Evolutionary conservation across 1,140 invertebrate genomes (phyloP).

Genomic region (Colletes latitarsis): DNA sequence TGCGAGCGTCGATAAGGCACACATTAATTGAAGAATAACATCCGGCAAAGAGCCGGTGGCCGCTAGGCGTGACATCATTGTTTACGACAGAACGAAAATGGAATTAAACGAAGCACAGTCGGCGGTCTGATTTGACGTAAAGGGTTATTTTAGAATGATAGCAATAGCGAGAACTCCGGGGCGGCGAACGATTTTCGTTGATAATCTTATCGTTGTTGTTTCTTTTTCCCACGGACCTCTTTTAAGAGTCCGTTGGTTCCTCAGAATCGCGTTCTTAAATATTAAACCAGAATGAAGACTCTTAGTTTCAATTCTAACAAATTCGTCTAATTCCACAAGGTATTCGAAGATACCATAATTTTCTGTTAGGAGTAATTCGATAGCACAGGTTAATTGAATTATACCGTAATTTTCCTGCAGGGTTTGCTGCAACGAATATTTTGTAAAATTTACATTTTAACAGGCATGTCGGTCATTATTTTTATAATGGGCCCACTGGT

Average conservation of each 20-base stretch:
- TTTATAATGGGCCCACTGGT: background rate
- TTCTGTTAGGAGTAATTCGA: too few species aligned
- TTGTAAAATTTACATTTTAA: conserved; percentile 11
- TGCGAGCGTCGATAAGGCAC: conserved; percentile 49
- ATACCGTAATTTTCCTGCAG: background rate
- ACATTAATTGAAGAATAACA: conserved; percentile 56
- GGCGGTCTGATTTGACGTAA: background rate
- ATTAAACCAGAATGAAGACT: too few species aligned
- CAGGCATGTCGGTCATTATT: conserved; percentile 8
- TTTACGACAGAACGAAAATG: conserved; percentile 41
- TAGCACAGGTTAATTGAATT: background rate
- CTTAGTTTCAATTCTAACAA: too few species aligned
- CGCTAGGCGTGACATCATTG: conserved; percentile 38
- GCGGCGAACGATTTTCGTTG: too few species aligned
- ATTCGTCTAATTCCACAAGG: too few species aligned
- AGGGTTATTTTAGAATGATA: conserved; percentile 35
- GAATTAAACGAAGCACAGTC: conserved; percentile 16
- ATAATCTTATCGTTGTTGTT: too few species aligned
- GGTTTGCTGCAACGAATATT: background rate
- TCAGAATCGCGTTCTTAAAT: too few species aligned
- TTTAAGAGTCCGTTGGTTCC: too few species aligned
- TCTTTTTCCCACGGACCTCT: too few species aligned
- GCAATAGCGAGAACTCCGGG: background rate
- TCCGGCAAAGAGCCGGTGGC: conserved; percentile 35
- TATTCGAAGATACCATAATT: too few species aligned